Percentiles rank a stretch among this genome's conserved stretches.
These are phyloP conservation scores for Steinernema khuongi DNA, from an alignment of 1,140 invertebrate species.

Conservation along the genomic window DNA sequence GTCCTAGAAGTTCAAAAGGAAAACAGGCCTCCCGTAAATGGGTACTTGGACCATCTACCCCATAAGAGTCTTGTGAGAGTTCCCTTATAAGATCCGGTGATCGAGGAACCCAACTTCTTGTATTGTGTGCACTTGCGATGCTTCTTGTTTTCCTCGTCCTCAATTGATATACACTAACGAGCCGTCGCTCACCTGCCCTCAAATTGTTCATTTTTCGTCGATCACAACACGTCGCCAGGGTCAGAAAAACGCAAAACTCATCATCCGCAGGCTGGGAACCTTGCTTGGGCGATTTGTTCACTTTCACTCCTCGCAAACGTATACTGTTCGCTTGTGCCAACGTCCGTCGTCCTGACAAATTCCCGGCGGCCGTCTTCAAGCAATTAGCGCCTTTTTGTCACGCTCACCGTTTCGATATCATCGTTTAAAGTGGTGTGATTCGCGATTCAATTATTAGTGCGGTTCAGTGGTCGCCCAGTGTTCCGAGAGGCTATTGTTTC, in stretches of 20 bases:
- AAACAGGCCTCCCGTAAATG: too few species aligned
- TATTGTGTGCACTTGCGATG: too few species aligned
- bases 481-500: neutral
- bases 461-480: neutral
- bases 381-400: neutral
- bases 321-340: neutral
- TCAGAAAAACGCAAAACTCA: neutral
- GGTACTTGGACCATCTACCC: too few species aligned
- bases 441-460: neutral
- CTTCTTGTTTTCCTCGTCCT: too few species aligned
- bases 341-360: too few species aligned
- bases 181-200: neutral
- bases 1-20: too few species aligned
- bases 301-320: neutral
- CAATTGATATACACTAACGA: neutral
- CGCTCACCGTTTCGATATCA: neutral
- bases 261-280: neutral
- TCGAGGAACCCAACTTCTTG: too few species aligned
- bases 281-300: neutral
- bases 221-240: slow-evolving; percentile 11
- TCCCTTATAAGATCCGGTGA: too few species aligned
- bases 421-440: neutral
- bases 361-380: neutral
- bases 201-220: neutral
- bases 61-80: too few species aligned